Base-by-base conservation (phyloP, 2,888 invertebrate species). In the Escarpia spicata region DNA sequence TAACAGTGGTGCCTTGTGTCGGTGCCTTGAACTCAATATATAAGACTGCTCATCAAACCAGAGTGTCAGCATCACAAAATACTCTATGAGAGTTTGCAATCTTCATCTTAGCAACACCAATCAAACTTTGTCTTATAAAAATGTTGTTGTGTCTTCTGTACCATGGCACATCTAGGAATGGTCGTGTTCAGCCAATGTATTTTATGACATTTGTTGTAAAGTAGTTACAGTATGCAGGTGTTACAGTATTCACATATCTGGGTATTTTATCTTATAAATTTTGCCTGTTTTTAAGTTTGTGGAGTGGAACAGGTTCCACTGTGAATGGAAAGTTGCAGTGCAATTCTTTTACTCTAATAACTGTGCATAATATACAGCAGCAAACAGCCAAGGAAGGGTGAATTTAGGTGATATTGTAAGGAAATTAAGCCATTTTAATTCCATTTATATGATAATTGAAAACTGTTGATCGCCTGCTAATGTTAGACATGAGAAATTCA, bases 81-180 rank as follows among this genome's bases (percentile, higher is more conserved):
- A 75, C 75, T 75, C 75, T n/a, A 26, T 6, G 75, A 75, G 75
- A 75, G n/a, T 75, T 19, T 75, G 75, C 6, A 75, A 75, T 75
- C 75, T 75, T 26, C 19, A 26, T 75, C 26, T 75, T 75, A 75
- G 75, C n/a, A n/a, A 75, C 75, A 75, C n/a, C 75, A 75, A 75
- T 75, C 75, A 75, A 75, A 75, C 75, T 19, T 75, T 75, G n/a
- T 75, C 75, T 75, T 75, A 75, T 75, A 75, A 75, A 26, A 75
- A 19, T 75, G 75, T 75, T 75, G 75, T 75, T 75, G 75, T 75
- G n/a, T 75, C 75, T 75, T 15, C 26, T 75, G 19, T 75, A 26
- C 3, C 26, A n/a, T 75, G 75, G 75, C n/a, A n/a, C 75, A 75
- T 75, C 26, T 75, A 75, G 75, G n/a, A 6, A 75, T 26, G 19